phyloP scores from a whole-genome alignment of 1,140 invertebrate species.

The Cyrtorhinus lividipennis region DNA sequence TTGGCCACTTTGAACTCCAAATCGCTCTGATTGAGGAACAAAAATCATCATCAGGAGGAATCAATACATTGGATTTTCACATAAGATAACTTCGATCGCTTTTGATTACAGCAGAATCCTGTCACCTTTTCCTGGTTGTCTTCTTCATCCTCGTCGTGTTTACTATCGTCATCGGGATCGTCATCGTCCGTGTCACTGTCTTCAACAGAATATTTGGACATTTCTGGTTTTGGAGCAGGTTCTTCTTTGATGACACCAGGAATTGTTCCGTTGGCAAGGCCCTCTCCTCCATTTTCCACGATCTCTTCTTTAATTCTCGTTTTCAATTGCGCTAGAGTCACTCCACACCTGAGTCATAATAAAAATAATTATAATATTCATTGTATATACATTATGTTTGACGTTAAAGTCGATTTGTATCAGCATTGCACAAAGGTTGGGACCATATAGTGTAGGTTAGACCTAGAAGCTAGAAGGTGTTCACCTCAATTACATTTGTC shows the following conservation, averaged over 20 bases:
- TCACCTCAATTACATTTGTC: too few species aligned
- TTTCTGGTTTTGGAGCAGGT: too few species aligned
- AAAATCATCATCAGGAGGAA: too few species aligned
- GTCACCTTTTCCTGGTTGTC: not conserved
- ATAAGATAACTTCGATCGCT: too few species aligned
- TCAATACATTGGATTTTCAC: too few species aligned
- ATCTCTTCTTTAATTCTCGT: slow-evolving; percentile 12
- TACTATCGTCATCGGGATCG: not conserved
- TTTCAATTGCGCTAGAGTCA: slow-evolving; percentile 3
- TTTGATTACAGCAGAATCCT: too few species aligned
- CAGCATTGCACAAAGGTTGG: too few species aligned
- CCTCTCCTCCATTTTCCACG: not conserved
- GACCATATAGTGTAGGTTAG: too few species aligned
- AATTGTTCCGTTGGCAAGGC: not conserved
- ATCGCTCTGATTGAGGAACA: not conserved
- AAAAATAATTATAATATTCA: not conserved
- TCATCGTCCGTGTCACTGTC: not conserved
- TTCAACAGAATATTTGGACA: not conserved
- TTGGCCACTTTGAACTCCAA: slow-evolving; percentile 10
- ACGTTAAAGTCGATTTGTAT: too few species aligned
- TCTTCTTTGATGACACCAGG: not conserved
- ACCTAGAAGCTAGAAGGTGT: too few species aligned
- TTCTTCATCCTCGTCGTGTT: not conserved
- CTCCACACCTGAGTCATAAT: slow-evolving; percentile 10
- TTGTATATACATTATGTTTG: too few species aligned